A percentile compares a stretch with the other conserved stretches of the same genome.
phyloP scores from a whole-genome alignment of 2,888 invertebrate genomes.

The Sphaerophoria taeniata region DNA sequence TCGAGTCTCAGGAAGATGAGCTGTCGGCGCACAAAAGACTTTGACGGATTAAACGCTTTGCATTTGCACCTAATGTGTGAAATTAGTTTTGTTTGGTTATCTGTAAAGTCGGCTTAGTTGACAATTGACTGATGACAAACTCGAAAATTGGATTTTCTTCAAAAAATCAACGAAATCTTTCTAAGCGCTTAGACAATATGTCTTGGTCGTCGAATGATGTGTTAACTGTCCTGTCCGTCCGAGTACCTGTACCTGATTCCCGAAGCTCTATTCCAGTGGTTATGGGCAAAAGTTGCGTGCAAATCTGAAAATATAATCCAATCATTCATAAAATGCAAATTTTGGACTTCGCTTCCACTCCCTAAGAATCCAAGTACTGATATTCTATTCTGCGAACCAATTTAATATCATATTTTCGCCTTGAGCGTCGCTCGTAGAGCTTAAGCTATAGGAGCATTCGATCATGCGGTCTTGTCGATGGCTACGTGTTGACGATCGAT shows the following conservation, averaged over 20 bases:
- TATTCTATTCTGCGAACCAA: slow-evolving; percentile 66
- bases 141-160: slow-evolving; percentile 55
- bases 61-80: slow-evolving; percentile 70
- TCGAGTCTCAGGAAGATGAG: slow-evolving; percentile 16
- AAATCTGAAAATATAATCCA: neutral
- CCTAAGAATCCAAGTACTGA: slow-evolving; percentile 17
- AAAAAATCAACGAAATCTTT: too few relatives aligned
- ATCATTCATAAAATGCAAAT: slow-evolving; percentile 58
- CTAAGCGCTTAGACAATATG: too few relatives aligned
- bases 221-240: too few relatives aligned
- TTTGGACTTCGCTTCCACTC: slow-evolving; percentile 52
- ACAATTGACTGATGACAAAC: slow-evolving; percentile 57
- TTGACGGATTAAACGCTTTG: slow-evolving; percentile 66
- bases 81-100: slow-evolving; percentile 67
- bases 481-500: slow-evolving; percentile 72
- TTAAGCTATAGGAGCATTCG: too few relatives aligned
- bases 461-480: slow-evolving; percentile 31
- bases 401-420: slow-evolving; percentile 63
- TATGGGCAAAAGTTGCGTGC: too few relatives aligned
- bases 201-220: too few relatives aligned
- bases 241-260: too few relatives aligned
- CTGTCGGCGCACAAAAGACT: slow-evolving; percentile 50
- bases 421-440: slow-evolving; percentile 30
- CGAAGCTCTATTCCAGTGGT: too few relatives aligned
- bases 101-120: slow-evolving; percentile 60